phyloP scores from a whole-genome alignment of 1,140 invertebrate species.

The Bombus pascuorum region DNA sequence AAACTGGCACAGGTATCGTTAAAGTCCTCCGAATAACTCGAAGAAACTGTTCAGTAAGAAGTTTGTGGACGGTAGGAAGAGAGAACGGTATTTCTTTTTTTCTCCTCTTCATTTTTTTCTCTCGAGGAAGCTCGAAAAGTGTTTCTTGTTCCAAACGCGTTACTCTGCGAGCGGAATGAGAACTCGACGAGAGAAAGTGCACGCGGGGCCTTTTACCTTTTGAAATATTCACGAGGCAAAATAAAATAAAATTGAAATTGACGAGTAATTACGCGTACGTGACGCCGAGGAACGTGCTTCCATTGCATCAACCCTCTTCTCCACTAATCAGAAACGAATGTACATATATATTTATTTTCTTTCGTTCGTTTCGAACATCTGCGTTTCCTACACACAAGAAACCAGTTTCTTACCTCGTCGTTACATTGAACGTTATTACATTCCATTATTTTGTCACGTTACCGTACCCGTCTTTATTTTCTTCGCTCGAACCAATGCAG shows the following conservation, averaged over 20 bases:
- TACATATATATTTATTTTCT: background rate
- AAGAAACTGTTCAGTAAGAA: background rate
- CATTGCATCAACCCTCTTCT: background rate
- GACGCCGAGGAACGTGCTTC: slow-evolving; percentile 8
- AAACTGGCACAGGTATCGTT: background rate
- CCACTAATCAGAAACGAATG: background rate
- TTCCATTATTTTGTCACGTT: slow-evolving; percentile 12
- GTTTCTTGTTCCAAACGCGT: slow-evolving; percentile 17
- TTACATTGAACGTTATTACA: background rate
- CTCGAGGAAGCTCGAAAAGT: slow-evolving; percentile 23
- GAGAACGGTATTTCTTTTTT: background rate
- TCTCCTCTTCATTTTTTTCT: background rate
- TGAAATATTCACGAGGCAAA: slow-evolving; percentile 42
- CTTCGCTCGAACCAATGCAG: no score
- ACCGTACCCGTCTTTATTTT: no score
- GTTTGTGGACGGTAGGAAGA: background rate
- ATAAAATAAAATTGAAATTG: slow-evolving; percentile 49
- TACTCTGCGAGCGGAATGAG: slow-evolving; percentile 40
- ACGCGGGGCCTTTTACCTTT: slow-evolving; percentile 42
- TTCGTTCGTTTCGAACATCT: background rate
- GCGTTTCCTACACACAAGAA: background rate
- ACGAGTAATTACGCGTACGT: slow-evolving; percentile 46
- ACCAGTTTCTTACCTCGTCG: slow-evolving; percentile 13
- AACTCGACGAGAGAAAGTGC: slow-evolving; percentile 46
- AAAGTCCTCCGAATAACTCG: background rate